These are phyloP conservation scores for Mycteria americana DNA, from an alignment of 2,797 vertebrate species.

Conservation along the genomic window DNA sequence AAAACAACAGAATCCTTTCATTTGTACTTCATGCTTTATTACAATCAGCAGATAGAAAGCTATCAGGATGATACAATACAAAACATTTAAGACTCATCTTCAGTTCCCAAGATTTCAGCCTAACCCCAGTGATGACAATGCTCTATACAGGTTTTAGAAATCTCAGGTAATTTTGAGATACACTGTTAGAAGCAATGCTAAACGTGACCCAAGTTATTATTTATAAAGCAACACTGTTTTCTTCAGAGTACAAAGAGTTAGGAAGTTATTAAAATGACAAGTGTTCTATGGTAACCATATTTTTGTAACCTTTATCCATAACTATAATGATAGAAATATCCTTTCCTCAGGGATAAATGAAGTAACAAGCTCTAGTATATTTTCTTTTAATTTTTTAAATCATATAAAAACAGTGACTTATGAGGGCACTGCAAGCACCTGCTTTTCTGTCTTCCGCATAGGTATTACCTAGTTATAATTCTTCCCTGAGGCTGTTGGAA, in stretches of 20 bases:
- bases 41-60: not conserved
- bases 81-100: not conserved
- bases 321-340: not conserved
- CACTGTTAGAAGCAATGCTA: not conserved
- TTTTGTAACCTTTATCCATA: not conserved
- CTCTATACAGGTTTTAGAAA: not conserved
- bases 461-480: not conserved
- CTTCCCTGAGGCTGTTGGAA: not conserved
- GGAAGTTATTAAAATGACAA: not conserved
- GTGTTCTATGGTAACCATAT: not conserved
- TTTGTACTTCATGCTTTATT: not conserved
- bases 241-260: not conserved
- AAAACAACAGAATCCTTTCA: not conserved
- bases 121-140: not conserved
- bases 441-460: not conserved
- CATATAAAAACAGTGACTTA: not conserved
- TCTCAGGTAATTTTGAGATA: not conserved
- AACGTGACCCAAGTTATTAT: not conserved
- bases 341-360: not conserved
- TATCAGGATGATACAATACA: not conserved
- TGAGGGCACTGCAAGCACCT: not conserved
- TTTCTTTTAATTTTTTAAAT: not conserved
- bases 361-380: not conserved
- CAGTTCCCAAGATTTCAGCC: not conserved
- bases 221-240: not conserved